These are phyloP conservation scores for Diachasmimorpha longicaudata DNA, from an alignment of 1,140 invertebrate species.

Conservation along the genomic window DNA sequence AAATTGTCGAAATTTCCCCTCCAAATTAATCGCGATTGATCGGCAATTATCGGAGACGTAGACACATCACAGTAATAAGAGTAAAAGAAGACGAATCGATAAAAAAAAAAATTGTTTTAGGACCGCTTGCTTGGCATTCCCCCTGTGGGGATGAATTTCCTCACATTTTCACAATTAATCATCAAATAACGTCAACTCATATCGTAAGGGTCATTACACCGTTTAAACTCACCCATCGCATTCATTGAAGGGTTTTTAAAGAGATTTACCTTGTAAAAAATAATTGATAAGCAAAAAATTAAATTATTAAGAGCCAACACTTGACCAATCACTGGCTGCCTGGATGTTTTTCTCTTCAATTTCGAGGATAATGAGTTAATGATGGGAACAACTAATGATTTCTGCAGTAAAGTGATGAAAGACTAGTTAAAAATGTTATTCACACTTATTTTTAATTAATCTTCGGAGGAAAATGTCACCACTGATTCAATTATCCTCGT, in stretches of 20 bases:
- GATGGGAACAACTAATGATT: neutral
- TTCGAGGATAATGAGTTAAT: neutral
- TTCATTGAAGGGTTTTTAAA: neutral
- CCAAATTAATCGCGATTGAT: neutral
- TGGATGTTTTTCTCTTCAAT: neutral
- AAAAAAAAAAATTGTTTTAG: neutral
- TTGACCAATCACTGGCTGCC: constrained; percentile 8
- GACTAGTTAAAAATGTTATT: neutral
- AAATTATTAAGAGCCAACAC: neutral
- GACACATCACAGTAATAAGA: neutral
- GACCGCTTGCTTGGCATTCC: neutral
- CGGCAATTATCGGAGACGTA: neutral
- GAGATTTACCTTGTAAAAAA: constrained; percentile 2
- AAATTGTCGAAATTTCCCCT: neutral
- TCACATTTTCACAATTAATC: neutral
- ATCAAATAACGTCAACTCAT: constrained; percentile 1
- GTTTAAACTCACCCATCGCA: neutral
- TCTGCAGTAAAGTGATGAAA: neutral
- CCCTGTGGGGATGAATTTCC: neutral
- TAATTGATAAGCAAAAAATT: neutral
- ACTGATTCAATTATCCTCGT: neutral
- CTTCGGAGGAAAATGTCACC: neutral
- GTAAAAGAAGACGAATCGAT: neutral
- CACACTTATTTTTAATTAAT: neutral
- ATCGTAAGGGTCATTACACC: neutral